These are phyloP conservation scores for Bombus ignitus DNA, from an alignment of 1,140 invertebrate species.

Conservation along the genomic window DNA sequence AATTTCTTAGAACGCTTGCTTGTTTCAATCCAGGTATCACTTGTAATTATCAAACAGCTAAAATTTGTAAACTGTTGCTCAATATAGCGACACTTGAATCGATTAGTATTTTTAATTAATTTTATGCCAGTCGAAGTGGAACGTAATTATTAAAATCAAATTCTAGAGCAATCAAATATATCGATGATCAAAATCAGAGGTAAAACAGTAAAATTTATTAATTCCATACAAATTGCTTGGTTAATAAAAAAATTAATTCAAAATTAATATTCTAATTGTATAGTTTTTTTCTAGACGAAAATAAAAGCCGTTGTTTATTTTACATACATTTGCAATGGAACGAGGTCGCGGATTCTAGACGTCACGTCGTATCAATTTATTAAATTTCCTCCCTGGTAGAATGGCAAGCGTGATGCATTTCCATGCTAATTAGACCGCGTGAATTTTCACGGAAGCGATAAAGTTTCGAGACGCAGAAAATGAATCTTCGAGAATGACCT, in stretches of 20 bases:
- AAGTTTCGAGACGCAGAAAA: slow-evolving; percentile 23
- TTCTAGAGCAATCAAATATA: background rate
- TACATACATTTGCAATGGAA: background rate
- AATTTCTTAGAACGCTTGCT: background rate
- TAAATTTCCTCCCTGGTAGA: background rate
- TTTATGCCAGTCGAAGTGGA: background rate
- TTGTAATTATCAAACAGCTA: background rate
- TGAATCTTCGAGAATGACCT: slow-evolving; percentile 32
- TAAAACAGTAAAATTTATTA: background rate
- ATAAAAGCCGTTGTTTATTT: background rate
- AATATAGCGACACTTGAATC: no score
- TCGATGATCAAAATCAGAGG: background rate
- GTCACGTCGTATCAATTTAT: background rate
- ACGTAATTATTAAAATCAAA: background rate
- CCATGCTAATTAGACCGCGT: background rate
- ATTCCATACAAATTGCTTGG: background rate
- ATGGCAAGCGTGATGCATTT: background rate
- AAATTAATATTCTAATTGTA: background rate
- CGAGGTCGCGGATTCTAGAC: no score
- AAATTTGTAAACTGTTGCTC: background rate
- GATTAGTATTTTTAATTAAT: background rate
- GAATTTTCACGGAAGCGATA: background rate
- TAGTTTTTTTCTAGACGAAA: background rate
- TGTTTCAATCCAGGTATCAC: background rate
- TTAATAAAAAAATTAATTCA: background rate